Base-by-base conservation (phyloP, 2,888 invertebrate species). In the Cerastoderma edule region DNA sequence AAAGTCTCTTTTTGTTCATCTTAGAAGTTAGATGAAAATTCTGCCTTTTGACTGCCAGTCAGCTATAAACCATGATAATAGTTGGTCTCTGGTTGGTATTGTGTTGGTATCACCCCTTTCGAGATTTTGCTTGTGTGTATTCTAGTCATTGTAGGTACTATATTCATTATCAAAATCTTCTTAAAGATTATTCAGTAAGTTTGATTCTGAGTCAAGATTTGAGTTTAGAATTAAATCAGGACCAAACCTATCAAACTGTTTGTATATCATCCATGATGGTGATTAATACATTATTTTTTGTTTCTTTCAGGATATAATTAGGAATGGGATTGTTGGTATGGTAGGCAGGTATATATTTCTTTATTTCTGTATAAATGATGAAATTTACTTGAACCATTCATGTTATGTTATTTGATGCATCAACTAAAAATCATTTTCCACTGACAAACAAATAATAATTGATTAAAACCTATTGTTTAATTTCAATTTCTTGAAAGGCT, bases 261-360 rank as follows among this genome's bases (percentile, higher is more conserved):
- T 10, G 50, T 50, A 50, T 50, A 6, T 50, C 16, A 6, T 50
- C 50, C 50, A 50, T 6, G 6, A 13, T 10, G 10, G 10, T 50
- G 13, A 13, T 50, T 50, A 10, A 6, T n/a, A 10, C 50, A 13
- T 6, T n/a, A 6, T 10, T 30, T 56, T 27, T 46, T 44, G 24
- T 66, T 8, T 66, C 35, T 78, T 79, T 53, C 80, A 86, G 83
- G 84, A 85, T 67, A 78, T 83, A 33, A 85, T 91, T 19, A 84
- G 90, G 72, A 72, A 85, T 67, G 91, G 91, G 0, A 80, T 91
- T 53, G 85, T 88, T 63, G 91, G 91, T 19, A 89, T 91, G 90
- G 89, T 91, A 8, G 91, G 91, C 57, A 86, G 85, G 89, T 89
- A 77, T 30, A 24, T 64, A 35, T 10, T 22, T n/a, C 63, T 57